Evolutionary conservation across 2,888 invertebrate species (phyloP).

Genomic region (Agrochola circellaris): DNA sequence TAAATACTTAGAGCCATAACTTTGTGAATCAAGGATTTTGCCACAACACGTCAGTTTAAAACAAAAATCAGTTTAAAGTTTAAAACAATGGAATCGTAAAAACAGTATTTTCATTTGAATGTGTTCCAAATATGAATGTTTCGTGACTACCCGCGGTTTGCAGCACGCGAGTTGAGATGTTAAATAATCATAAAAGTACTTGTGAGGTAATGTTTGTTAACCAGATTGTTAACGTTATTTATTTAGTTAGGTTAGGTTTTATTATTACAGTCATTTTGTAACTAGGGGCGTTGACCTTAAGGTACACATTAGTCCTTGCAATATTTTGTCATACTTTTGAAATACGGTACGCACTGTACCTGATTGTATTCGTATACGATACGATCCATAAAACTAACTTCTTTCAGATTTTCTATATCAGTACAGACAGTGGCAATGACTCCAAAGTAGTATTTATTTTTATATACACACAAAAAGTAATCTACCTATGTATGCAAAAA

Average conservation of each 20-base stretch:
- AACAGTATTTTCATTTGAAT: conserved; percentile 50
- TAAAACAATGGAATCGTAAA: conserved; percentile 38
- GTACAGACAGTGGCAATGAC: background rate
- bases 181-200: conserved; percentile 52
- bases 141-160: conserved; percentile 46
- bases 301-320: background rate
- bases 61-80: conserved; percentile 1
- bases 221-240: conserved; percentile 38
- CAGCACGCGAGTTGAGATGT: conserved; percentile 61
- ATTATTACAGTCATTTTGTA: conserved; percentile 7
- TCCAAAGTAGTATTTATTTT: background rate
- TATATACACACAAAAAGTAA: background rate
- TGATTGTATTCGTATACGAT: no score
- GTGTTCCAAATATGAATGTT: conserved; percentile 49
- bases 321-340: background rate
- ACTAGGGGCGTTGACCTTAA: conserved; percentile 36
- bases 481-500: no score
- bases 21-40: conserved; percentile 40
- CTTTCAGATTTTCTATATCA: background rate
- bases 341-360: no score
- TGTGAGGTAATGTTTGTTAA: conserved; percentile 44
- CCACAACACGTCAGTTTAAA: conserved; percentile 31
- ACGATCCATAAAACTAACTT: background rate
- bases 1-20: conserved; percentile 5
- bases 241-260: background rate